phyloP scores from a whole-genome alignment of 2,797 vertebrate genomes.

The Hyperoplus immaculatus region DNA sequence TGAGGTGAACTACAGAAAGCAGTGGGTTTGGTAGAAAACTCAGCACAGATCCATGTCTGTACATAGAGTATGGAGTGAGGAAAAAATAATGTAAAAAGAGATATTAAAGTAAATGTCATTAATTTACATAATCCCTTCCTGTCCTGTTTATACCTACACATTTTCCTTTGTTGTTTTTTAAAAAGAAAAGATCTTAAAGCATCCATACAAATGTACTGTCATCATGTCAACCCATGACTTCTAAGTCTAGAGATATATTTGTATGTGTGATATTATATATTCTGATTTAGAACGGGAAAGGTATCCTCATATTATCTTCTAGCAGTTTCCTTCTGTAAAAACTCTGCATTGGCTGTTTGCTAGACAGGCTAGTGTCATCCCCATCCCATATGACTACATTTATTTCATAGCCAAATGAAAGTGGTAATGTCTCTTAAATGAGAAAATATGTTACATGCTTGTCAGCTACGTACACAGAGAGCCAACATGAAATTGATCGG shows the following conservation, averaged over 20 bases:
- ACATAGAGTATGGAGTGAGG: not conserved
- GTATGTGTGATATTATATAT: not conserved
- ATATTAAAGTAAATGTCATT: not conserved
- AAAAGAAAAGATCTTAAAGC: not conserved
- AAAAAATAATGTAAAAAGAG: not conserved
- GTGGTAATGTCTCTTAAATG: conserved; percentile 21
- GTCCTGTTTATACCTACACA: not conserved
- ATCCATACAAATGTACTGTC: not conserved
- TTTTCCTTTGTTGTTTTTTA: not conserved
- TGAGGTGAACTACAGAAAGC: not conserved
- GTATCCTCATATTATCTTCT: conserved; percentile 13
- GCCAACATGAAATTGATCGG: conserved; percentile 26
- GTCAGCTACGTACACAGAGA: not conserved
- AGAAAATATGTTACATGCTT: conserved; percentile 36
- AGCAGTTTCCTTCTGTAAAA: conserved; percentile 7
- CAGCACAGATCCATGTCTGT: not conserved
- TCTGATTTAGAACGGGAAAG: conserved; percentile 22
- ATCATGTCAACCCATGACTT: not conserved
- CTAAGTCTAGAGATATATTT: not conserved
- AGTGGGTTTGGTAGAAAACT: not conserved
- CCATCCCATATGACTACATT: conserved; percentile 45
- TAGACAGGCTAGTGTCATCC: conserved; percentile 32
- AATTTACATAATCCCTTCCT: not conserved
- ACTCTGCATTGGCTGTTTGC: not conserved
- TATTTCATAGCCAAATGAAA: conserved; percentile 44